These are phyloP conservation scores for Hesperophylax magnus DNA, from an alignment of 1,140 invertebrate genomes.

Conservation along the genomic window DNA sequence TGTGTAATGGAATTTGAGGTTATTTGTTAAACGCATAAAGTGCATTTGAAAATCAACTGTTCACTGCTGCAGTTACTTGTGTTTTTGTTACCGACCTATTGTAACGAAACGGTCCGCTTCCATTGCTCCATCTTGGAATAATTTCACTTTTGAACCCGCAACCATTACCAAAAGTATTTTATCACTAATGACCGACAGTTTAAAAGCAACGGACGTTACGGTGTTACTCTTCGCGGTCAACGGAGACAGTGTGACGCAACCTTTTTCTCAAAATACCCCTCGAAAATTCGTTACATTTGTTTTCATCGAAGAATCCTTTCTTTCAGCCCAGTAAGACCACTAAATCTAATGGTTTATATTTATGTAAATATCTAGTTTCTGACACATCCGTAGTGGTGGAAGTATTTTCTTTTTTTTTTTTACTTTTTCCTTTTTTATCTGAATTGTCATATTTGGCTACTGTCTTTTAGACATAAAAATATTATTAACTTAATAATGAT, in stretches of 20 bases:
- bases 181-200: constrained; percentile 16
- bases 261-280: neutral
- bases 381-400: no score
- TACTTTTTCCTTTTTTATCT: no score
- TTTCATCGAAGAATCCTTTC: no score
- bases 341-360: no score
- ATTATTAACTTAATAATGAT: no score
- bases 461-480: no score
- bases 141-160: constrained; percentile 56
- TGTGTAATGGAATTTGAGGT: no score
- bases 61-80: constrained; percentile 28
- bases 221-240: constrained; percentile 3
- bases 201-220: constrained; percentile 24
- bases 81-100: constrained; percentile 49
- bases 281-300: no score
- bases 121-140: constrained; percentile 46
- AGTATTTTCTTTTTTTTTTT: no score
- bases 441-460: no score
- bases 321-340: no score
- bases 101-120: constrained; percentile 41
- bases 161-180: constrained; percentile 43
- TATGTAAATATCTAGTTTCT: no score
- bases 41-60: constrained; percentile 24
- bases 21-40: neutral
- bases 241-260: neutral